Evolutionary conservation across 1,140 invertebrate species (phyloP).

Genomic region (Liolophura sinensis): DNA sequence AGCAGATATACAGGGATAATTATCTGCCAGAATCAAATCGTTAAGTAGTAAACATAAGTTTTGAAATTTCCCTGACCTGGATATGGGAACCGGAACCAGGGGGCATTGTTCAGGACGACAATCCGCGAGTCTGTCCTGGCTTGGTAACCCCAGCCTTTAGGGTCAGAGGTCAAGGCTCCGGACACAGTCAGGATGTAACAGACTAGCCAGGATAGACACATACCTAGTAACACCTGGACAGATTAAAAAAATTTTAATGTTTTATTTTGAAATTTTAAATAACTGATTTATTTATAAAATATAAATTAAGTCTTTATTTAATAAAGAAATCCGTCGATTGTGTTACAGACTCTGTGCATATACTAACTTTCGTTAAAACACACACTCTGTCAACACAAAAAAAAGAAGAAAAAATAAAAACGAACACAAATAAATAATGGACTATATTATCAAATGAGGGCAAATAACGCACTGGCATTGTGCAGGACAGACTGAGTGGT

Average conservation of each 20-base stretch:
- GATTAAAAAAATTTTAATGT: neutral
- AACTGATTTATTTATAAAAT: no score
- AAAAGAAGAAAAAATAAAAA: neutral
- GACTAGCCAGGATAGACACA: constrained; percentile 77
- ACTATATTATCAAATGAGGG: neutral
- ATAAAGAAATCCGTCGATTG: no score
- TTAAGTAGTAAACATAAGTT: no score
- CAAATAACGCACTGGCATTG: no score
- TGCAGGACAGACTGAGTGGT: no score
- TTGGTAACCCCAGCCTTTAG: constrained; percentile 63
- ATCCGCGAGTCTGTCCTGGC: constrained; percentile 78
- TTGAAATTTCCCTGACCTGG: constrained; percentile 64
- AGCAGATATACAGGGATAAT: no score
- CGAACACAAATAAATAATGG: no score
- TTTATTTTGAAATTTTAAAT: no score
- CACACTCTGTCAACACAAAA: neutral
- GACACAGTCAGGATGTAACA: constrained; percentile 75
- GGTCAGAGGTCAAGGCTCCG: constrained; percentile 64
- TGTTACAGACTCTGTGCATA: neutral
- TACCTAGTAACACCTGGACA: constrained; percentile 74
- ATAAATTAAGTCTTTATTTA: no score
- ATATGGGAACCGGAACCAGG: constrained; percentile 83
- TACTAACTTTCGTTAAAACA: neutral
- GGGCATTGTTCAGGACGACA: constrained; percentile 71
- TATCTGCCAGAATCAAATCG: no score